phyloP scores from a whole-genome alignment of 2,888 invertebrate species.

The Leptinotarsa peninsularis region DNA sequence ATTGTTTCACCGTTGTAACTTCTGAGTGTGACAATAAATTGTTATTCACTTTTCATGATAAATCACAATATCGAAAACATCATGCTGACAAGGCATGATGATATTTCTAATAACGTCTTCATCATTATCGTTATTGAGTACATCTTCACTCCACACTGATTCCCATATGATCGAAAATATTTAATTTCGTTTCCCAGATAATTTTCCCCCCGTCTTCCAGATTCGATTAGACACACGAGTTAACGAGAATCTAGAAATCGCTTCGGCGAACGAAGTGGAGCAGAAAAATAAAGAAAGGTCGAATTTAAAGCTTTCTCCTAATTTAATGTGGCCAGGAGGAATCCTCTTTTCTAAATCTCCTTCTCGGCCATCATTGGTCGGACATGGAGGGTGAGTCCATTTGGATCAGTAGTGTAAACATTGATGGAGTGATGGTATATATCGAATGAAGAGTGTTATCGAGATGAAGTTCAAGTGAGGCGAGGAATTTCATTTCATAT shows the following conservation, averaged over 20 bases:
- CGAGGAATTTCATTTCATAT: not conserved
- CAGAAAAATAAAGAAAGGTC: conserved; percentile 2
- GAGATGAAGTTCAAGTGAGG: not conserved
- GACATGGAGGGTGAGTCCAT: not conserved
- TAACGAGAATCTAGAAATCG: not conserved
- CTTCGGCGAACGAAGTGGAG: not conserved
- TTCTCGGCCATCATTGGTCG: not conserved
- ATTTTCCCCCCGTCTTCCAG: not conserved
- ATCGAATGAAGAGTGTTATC: not conserved
- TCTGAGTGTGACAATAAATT: no score
- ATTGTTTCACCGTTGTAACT: no score
- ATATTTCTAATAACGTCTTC: no score
- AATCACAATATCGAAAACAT: no score
- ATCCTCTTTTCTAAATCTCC: conserved; percentile 2
- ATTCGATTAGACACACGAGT: not conserved
- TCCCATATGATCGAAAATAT: no score
- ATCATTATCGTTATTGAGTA: no score
- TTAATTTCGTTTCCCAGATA: no score
- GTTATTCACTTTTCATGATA: no score
- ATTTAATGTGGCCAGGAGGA: not conserved
- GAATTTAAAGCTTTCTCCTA: not conserved
- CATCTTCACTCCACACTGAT: no score
- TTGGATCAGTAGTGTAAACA: conserved; percentile 14
- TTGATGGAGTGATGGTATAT: conserved; percentile 3
- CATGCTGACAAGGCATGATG: no score